Base-by-base conservation (phyloP, 2,888 invertebrate genomes). In the Drosophila cognata region DNA sequence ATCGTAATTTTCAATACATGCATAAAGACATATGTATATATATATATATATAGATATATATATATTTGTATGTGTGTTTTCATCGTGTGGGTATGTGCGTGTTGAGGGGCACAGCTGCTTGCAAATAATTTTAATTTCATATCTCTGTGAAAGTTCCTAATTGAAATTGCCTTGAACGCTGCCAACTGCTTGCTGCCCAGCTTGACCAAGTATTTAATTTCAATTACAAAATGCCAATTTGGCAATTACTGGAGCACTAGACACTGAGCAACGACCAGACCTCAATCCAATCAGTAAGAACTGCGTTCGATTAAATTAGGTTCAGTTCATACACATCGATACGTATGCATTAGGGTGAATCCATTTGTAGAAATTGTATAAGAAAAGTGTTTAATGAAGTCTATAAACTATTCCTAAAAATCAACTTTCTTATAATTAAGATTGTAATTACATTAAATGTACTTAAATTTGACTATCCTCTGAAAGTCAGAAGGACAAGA, bases 41-140 rank as follows among this genome's bases (percentile, higher is more conserved):
- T 31, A 48, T 31, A 29, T 13, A 56, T 38, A n/a, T 10, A n/a
- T 13, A 29, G 7, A 1, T n/a, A 53, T 48, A 38, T 31, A 25
- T 50, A 50, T 35, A 21, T 68, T 13, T 11, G 35, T 25, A 1
- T 46, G 46, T 46, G 25, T 16, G 46, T 4, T 13, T 13, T 4
- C 46, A 21, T 21, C 46, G 21, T 46, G 8, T 46, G 46, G 46
- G 46, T 46, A 16, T 46, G 64, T 73, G 60, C 46, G 59, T 53
- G 64, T 65, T 52, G 61, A 48, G 50, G 46, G 64, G 61, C 84
- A 66, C 86, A 86, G 90, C 83, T 86, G 86, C 77, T 74, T 83
- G 88, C 74, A 81, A 90, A 88, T 88, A 76, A 87, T 90, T 87
- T 87, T 79, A 90, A 87, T 87, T 87, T 86, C 75, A 88, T 88